Percentiles rank a stretch among this genome's conserved stretches.
These are phyloP conservation scores for Dryas iulia DNA, from an alignment of 1,140 invertebrate species.

Conservation along the genomic window DNA sequence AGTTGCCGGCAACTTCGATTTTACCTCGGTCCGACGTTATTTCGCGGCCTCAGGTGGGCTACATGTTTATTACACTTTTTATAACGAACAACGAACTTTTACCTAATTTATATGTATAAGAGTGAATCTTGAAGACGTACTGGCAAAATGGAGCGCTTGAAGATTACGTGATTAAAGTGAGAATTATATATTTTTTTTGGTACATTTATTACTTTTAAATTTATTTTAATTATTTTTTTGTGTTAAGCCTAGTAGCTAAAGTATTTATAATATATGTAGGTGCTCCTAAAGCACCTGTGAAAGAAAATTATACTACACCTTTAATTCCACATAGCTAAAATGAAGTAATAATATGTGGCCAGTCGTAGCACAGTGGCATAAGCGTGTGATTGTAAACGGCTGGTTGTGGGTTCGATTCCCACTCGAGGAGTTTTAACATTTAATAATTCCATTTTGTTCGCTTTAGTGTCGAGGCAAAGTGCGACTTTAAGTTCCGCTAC, in stretches of 20 bases:
- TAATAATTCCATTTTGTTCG: no score
- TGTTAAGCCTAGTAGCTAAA: neutral
- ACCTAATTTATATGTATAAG: constrained; percentile 19
- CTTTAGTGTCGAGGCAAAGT: no score
- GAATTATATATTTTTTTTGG: neutral
- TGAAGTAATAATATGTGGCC: no score
- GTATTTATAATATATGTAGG: no score
- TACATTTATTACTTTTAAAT: neutral
- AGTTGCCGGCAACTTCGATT: constrained; percentile 67
- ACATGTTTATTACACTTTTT: constrained; percentile 50
- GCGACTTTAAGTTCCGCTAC: no score
- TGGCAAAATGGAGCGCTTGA: neutral
- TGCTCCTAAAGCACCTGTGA: no score
- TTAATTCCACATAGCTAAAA: no score
- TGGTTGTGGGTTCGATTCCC: no score
- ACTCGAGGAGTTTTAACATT: no score
- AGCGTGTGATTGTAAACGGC: no score
- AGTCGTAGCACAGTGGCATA: no score
- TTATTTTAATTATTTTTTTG: neutral
- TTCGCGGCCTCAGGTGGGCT: constrained; percentile 47
- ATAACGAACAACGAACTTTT: constrained; percentile 23
- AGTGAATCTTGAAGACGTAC: neutral
- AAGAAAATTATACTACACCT: no score
- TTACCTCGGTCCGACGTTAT: constrained; percentile 59
- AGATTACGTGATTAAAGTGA: neutral